Evolutionary conservation across 2,797 vertebrate species (phyloP).

Genomic region (Gobionotothen gibberifrons): DNA sequence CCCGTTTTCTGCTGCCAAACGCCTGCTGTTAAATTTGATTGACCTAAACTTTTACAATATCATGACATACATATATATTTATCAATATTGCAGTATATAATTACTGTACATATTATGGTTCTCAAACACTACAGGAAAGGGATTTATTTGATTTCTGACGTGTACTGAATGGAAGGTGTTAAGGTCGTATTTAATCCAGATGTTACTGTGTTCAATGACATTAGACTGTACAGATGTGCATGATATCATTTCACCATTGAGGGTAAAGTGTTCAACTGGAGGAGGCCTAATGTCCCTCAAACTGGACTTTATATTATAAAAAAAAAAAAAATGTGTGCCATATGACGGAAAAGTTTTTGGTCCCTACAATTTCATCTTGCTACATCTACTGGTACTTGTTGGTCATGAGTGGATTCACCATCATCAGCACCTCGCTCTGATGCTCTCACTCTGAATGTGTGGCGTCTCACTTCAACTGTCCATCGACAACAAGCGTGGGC

Average conservation of each 20-base stretch:
- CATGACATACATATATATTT: not conserved
- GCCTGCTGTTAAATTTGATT: not conserved
- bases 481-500: slow-evolving; percentile 30
- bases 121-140: not conserved
- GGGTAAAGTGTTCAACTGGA: not conserved
- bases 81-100: not conserved
- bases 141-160: not conserved
- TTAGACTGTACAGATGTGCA: slow-evolving; percentile 27
- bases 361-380: not conserved
- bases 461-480: slow-evolving; percentile 33
- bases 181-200: not conserved
- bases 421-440: slow-evolving; percentile 26
- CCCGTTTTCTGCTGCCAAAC: not conserved
- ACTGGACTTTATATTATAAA: not conserved
- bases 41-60: slow-evolving; percentile 4
- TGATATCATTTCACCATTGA: not conserved
- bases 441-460: slow-evolving; percentile 38
- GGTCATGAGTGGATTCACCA: not conserved
- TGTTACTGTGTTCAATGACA: slow-evolving; percentile 15
- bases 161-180: slow-evolving; percentile 14
- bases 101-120: not conserved
- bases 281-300: not conserved
- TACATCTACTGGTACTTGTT: not conserved
- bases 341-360: not conserved
- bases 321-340: slow-evolving; percentile 4